phyloP scores from a whole-genome alignment of 2,113 vertebrate species.

The Motacilla alba region DNA sequence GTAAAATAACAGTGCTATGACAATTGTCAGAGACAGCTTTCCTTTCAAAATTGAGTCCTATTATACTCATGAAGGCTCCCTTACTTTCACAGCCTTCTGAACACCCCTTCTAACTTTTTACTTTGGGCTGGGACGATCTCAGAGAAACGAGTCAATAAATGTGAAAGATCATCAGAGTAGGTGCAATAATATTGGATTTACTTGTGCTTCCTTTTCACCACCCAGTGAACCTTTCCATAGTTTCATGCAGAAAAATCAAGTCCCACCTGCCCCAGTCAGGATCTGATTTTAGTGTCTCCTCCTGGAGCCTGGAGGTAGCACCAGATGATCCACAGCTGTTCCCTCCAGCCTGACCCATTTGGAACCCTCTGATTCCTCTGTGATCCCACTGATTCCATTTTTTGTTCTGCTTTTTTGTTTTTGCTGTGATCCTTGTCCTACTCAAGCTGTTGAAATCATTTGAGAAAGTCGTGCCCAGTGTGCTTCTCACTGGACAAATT shows the following conservation, averaged over 20 bases:
- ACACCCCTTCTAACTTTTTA: neutral
- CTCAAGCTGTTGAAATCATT: neutral
- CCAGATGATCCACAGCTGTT: neutral
- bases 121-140: neutral
- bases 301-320: neutral
- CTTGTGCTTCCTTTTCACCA: neutral
- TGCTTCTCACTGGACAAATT: neutral
- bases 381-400: neutral
- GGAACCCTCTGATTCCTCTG: neutral
- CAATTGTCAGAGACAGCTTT: neutral
- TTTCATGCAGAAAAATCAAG: neutral
- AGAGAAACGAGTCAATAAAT: neutral
- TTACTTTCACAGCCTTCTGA: neutral
- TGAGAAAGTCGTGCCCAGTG: neutral
- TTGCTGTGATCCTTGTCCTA: neutral
- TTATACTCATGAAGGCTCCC: neutral
- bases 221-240: neutral
- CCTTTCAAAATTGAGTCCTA: neutral
- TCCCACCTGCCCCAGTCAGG: neutral
- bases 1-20: neutral
- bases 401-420: neutral
- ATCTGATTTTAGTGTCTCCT: neutral
- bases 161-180: neutral
- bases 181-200: neutral
- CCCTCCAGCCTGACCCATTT: neutral